phyloP scores from a whole-genome alignment of 1,140 invertebrate species.

The Drosophila trapezifrons region DNA sequence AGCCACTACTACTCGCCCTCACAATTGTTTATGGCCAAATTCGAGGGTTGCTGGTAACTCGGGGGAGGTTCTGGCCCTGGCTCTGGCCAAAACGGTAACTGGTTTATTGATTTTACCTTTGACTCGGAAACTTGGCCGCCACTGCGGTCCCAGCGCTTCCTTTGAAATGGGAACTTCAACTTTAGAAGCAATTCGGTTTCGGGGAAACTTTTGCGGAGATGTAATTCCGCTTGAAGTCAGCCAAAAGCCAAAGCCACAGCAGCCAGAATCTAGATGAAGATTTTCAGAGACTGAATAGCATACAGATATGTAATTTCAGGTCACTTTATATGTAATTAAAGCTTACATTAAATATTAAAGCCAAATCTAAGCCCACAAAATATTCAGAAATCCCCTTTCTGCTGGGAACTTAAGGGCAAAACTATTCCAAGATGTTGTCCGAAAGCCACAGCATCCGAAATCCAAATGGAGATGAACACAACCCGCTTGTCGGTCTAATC shows the following conservation, averaged over 20 bases:
- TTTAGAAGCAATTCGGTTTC: conserved; percentile 7
- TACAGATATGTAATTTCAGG: no score
- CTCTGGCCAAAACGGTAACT: conserved; percentile 46
- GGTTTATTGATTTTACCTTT: conserved; percentile 70
- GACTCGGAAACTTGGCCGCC: conserved; percentile 33
- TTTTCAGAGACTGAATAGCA: background rate
- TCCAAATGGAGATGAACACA: conserved; percentile 1
- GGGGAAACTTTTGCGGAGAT: conserved; percentile 18
- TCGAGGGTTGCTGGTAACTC: conserved; percentile 35
- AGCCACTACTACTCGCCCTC: conserved; percentile 29
- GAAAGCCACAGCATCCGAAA: background rate
- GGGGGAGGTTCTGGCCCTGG: conserved; percentile 13
- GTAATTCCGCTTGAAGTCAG: conserved; percentile 1
- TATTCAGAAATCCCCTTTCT: no score
- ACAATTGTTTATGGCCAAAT: conserved; percentile 60
- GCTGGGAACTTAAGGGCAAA: background rate
- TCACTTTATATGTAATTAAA: background rate
- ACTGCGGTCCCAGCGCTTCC: conserved; percentile 11
- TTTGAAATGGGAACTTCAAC: conserved; percentile 13
- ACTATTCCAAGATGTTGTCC: background rate
- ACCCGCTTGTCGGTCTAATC: conserved; percentile 23
- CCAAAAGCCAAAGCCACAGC: background rate
- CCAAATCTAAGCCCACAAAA: background rate
- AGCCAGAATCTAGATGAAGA: background rate
- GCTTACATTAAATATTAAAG: background rate